Conservation (phyloP, 2,888 invertebrate genomes). For the Euplagia quadripunctaria region DNA sequence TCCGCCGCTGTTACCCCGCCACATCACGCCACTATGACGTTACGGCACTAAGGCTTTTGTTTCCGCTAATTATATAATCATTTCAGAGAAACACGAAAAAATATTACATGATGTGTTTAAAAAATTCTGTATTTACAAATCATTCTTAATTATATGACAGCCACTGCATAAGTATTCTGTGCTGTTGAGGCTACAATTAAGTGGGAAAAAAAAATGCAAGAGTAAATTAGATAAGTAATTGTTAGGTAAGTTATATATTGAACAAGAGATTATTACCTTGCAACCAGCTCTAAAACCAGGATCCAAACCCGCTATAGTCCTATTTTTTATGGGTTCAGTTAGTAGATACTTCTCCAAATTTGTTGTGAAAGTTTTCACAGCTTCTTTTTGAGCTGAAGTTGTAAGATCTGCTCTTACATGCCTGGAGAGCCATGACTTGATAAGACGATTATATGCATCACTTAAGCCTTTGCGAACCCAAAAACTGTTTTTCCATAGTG, state of each 20-base stretch:
- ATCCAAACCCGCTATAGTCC: conserved; percentile 94
- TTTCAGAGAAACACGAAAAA: too few species aligned
- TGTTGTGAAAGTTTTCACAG: conserved; percentile 94
- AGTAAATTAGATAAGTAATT: neutral
- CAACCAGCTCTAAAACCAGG: conserved; percentile 97
- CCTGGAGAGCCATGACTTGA: conserved; percentile 89
- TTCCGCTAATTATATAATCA: too few species aligned
- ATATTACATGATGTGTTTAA: too few species aligned
- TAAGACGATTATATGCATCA: conserved; percentile 80
- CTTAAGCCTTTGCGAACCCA: conserved; percentile 79
- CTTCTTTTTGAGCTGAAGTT: conserved; percentile 92
- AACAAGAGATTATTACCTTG: conserved; percentile 85
- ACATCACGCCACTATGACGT: too few species aligned
- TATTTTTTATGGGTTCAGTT: conserved; percentile 93
- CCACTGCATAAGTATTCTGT: too few species aligned
- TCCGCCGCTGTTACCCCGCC: too few species aligned
- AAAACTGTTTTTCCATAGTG: conserved; percentile 73
- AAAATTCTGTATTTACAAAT: too few species aligned
- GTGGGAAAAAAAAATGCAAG: neutral
- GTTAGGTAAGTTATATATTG: neutral
- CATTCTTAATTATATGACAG: too few species aligned
- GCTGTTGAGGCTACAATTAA: neutral
- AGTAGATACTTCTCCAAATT: conserved; percentile 95
- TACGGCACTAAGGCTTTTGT: too few species aligned
- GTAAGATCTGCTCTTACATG: conserved; percentile 92